These are phyloP conservation scores for Corythoichthys intestinalis DNA, from an alignment of 2,113 vertebrate species.

Conservation along the genomic window DNA sequence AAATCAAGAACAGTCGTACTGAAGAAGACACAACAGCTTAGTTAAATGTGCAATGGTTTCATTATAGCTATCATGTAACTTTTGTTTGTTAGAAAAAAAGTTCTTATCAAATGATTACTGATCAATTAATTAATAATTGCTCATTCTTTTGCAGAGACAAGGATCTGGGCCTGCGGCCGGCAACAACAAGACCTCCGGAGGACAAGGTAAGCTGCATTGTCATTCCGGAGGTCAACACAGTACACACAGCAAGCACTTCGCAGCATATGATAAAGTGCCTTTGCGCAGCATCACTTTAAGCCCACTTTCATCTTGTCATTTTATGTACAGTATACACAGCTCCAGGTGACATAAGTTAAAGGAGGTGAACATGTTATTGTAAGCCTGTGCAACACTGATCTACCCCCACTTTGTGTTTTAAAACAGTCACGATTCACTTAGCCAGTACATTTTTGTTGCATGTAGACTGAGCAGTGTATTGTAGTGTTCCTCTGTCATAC, in stretches of 20 bases:
- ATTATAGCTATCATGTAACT: neutral
- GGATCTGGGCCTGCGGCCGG: slow-evolving; percentile 81
- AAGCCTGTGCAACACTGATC: neutral
- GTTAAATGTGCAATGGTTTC: neutral
- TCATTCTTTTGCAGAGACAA: slow-evolving; percentile 78
- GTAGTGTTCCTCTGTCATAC: too few species aligned
- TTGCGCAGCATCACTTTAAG: neutral
- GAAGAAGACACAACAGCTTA: neutral
- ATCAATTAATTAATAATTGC: too few species aligned
- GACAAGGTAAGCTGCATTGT: slow-evolving; percentile 78
- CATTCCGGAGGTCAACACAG: neutral
- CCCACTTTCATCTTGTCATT: neutral
- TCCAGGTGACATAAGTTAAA: neutral
- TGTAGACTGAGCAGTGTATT: too few species aligned
- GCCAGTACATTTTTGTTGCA: too few species aligned
- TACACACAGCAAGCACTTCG: neutral
- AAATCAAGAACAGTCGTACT: too few species aligned
- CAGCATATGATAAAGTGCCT: neutral
- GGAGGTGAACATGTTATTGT: neutral
- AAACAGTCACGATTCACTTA: too few species aligned
- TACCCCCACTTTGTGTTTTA: too few species aligned
- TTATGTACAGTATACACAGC: neutral
- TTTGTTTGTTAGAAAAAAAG: neutral
- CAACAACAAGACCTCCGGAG: slow-evolving; percentile 86
- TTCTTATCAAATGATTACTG: neutral